Conservation (phyloP, 2,113 vertebrate species). For the Orientallactaga bullata region DNA sequence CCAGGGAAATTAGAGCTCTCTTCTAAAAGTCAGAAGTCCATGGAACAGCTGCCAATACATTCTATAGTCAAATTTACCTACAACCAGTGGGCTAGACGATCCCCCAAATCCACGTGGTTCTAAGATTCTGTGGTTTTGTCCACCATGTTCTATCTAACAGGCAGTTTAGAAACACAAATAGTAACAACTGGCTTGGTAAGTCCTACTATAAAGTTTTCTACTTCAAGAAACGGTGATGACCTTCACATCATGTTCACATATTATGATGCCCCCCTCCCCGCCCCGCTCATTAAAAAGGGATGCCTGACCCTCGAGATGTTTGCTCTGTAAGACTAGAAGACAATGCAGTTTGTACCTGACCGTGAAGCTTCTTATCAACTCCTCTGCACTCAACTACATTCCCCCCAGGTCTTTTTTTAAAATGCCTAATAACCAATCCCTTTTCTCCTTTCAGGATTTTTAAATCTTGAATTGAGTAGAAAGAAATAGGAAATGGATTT, state of each 20-base stretch:
- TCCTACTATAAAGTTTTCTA: neutral
- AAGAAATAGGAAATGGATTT: constrained; percentile 73
- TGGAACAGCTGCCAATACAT: neutral
- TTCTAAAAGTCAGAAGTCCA: neutral
- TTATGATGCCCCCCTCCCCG: neutral
- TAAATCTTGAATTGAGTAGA: constrained; percentile 76
- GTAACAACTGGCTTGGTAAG: neutral
- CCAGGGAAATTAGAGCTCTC: neutral
- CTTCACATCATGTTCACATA: constrained; percentile 14
- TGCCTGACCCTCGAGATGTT: constrained; percentile 59
- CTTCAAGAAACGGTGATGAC: neutral
- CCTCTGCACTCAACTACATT: constrained; percentile 51
- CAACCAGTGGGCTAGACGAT: neutral
- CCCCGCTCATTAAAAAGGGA: neutral
- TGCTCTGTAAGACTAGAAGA: constrained; percentile 50
- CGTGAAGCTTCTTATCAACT: constrained; percentile 61
- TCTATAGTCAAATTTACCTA: neutral
- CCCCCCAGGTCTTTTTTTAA: constrained; percentile 66
- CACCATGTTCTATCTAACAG: too few relatives aligned
- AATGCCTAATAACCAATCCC: constrained; percentile 61
- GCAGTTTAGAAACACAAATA: constrained; percentile 4
- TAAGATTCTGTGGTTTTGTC: neutral
- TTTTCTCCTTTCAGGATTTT: constrained; percentile 73
- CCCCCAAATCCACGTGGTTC: neutral
- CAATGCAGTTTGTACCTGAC: constrained; percentile 23